Evolutionary conservation across 2,888 invertebrate genomes (phyloP).

Genomic region (Tinea semifulvella): DNA sequence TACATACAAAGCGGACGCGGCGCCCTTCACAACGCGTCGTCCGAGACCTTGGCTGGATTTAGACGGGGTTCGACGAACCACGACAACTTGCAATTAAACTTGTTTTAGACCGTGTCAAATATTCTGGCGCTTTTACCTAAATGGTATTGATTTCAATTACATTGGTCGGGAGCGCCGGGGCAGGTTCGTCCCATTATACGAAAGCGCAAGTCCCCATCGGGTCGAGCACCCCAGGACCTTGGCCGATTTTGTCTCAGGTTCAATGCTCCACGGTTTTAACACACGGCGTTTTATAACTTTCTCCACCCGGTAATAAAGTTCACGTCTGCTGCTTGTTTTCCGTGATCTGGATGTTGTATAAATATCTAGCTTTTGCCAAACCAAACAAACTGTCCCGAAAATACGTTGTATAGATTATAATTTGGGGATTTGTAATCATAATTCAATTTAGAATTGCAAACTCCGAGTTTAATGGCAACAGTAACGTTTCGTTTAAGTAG

Average conservation of each 20-base stretch:
- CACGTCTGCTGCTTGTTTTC: slow-evolving; percentile 47
- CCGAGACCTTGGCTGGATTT: slow-evolving; percentile 62
- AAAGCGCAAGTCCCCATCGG: slow-evolving; percentile 22
- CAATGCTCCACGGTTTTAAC: slow-evolving; percentile 42
- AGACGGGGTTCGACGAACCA: slow-evolving; percentile 58
- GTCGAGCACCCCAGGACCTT: slow-evolving; percentile 56
- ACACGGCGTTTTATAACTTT: slow-evolving; percentile 51
- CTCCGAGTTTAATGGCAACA: no score
- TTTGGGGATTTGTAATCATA: background rate
- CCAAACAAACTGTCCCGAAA: slow-evolving; percentile 2
- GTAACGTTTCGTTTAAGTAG: no score
- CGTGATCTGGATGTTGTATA: slow-evolving; percentile 41
- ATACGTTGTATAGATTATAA: background rate
- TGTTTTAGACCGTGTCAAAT: background rate
- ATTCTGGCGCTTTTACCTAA: background rate
- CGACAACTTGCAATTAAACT: slow-evolving; percentile 11
- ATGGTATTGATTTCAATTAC: background rate
- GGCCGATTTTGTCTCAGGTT: slow-evolving; percentile 60
- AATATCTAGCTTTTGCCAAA: slow-evolving; percentile 34
- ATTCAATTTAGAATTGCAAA: background rate
- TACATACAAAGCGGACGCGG: slow-evolving; percentile 42
- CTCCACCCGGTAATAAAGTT: slow-evolving; percentile 51
- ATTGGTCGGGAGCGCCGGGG: background rate
- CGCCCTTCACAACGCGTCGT: slow-evolving; percentile 47
- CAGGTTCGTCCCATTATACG: slow-evolving; percentile 2